These are phyloP conservation scores for Tinamus major DNA, from an alignment of 2,797 vertebrate species.

Conservation along the genomic window DNA sequence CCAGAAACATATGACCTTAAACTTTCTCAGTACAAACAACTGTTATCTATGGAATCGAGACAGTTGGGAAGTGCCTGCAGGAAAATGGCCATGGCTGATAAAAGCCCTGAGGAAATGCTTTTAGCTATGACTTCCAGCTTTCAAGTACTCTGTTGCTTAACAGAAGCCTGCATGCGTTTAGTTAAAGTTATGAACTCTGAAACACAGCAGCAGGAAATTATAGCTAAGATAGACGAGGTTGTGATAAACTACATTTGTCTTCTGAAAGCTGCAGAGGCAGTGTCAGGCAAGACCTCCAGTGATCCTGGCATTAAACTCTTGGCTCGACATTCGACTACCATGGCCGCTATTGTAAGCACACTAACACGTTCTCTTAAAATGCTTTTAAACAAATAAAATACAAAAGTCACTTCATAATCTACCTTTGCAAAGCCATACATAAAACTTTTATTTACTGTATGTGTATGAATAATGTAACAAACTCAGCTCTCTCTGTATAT, in stretches of 20 bases:
- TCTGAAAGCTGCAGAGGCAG: constrained; percentile 89
- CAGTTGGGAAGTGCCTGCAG: constrained; percentile 90
- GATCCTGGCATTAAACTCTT: constrained; percentile 90
- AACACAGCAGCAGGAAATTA: constrained; percentile 86
- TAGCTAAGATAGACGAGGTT: constrained; percentile 89
- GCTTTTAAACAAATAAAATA: constrained; percentile 89
- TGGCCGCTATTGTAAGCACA: constrained; percentile 92
- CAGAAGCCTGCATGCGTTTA: constrained; percentile 93
- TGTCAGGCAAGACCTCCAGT: constrained; percentile 83
- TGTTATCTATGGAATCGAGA: constrained; percentile 90
- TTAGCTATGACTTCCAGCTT: constrained; percentile 94
- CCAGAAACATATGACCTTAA: constrained; percentile 81
- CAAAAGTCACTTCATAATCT: constrained; percentile 87
- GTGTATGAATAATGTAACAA: constrained; percentile 90
- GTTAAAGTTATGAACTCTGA: constrained; percentile 88
- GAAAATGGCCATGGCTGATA: constrained; percentile 90
- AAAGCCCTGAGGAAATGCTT: constrained; percentile 91
- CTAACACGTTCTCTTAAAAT: constrained; percentile 93
- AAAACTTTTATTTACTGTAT: constrained; percentile 82
- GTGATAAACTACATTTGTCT: constrained; percentile 91
- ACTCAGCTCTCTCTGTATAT: constrained; percentile 92
- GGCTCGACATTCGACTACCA: constrained; percentile 90
- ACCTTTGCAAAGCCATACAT: constrained; percentile 99
- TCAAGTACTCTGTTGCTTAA: constrained; percentile 93
- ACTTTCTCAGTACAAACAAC: constrained; percentile 86